Base-by-base conservation (phyloP, 2,888 invertebrate genomes). In the Achlya flavicornis region DNA sequence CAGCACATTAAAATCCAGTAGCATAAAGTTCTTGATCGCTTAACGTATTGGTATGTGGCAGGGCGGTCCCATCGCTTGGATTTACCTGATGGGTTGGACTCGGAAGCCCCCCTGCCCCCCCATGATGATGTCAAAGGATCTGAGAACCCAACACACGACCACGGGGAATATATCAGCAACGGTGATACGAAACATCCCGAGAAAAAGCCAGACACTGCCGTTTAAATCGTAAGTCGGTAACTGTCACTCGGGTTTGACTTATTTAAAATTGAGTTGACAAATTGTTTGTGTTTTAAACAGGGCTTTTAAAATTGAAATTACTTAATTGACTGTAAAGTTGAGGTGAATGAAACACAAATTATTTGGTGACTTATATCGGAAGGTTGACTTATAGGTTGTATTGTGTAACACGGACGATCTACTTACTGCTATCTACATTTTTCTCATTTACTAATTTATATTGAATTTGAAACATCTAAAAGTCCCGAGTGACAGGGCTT, bases 41-140 rank as follows among this genome's bases (percentile, higher is more conserved):
- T 82, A 84, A 84, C 79, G 71, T 84, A 75, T 87, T 90, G 85
- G 79, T 79, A 88, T 92, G 85, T 93, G 94, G 85, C 95, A 95
- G 95, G 95, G 84, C 94, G 95, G 75, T 94, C 94, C 63, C 92
- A 94, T 75, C 94, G 95, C 84, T 94, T 95, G 70, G 95, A 95
- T 83, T 93, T 95, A 75, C 95, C 95, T 61, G 95, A 95, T 80
- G 94, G 95, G 61, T 95, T 91, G 71, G 95, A 95, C 73, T 95
- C 95, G 66, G 95, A 95, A 75, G 95, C 95, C 69, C 95, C 95
- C 53, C 91, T 95, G 12, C 94, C 94, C 57, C 89, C 94, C 33
- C 95, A 95, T 72, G 94, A 94, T 65, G 95, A 95, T 86, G 81
- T 90, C 83, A 94, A 94, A 85, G 95, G 95, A 73, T 91, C 95